Percentiles rank a stretch among this genome's conserved stretches.
Evolutionary conservation across 2,797 vertebrate genomes (phyloP).

Genomic region (Pelodytes ibericus): DNA sequence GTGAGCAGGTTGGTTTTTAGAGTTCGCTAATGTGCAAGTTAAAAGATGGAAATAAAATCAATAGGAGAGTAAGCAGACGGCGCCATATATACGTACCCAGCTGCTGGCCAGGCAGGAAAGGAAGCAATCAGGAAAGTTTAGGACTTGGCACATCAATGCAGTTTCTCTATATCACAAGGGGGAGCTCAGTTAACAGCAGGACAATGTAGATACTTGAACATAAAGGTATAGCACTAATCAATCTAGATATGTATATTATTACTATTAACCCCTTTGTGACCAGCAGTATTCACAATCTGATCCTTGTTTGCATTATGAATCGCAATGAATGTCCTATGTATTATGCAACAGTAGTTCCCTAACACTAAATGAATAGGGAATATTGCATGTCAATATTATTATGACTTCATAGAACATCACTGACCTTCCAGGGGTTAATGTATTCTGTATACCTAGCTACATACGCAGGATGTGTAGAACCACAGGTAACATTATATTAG

Average conservation of each 20-base stretch:
- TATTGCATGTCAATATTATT: too few relatives aligned
- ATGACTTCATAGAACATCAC: too few relatives aligned
- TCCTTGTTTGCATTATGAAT: too few relatives aligned
- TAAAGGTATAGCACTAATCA: conserved; percentile 7
- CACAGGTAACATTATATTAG: conserved; percentile 1
- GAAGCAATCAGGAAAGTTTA: conserved; percentile 50
- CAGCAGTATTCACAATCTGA: too few relatives aligned
- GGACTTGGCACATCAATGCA: conserved; percentile 72
- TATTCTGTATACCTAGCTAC: not conserved
- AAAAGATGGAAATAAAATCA: conserved; percentile 54
- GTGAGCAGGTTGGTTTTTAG: conserved; percentile 54
- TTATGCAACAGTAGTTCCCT: too few relatives aligned
- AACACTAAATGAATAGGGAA: too few relatives aligned
- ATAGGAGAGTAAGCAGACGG: conserved; percentile 54
- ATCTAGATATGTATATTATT: too few relatives aligned
- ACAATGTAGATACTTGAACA: conserved; percentile 11
- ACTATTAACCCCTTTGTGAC: too few relatives aligned
- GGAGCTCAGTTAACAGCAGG: conserved; percentile 23
- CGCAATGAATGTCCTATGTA: too few relatives aligned
- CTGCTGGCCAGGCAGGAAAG: conserved; percentile 41
- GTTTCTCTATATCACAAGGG: conserved; percentile 58
- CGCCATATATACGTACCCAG: conserved; percentile 54
- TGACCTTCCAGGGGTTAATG: not conserved
- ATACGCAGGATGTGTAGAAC: not conserved
- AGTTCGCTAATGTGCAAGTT: conserved; percentile 51